Evolutionary conservation across 2,797 vertebrate genomes (phyloP).

Genomic region (Borostomias antarcticus): DNA sequence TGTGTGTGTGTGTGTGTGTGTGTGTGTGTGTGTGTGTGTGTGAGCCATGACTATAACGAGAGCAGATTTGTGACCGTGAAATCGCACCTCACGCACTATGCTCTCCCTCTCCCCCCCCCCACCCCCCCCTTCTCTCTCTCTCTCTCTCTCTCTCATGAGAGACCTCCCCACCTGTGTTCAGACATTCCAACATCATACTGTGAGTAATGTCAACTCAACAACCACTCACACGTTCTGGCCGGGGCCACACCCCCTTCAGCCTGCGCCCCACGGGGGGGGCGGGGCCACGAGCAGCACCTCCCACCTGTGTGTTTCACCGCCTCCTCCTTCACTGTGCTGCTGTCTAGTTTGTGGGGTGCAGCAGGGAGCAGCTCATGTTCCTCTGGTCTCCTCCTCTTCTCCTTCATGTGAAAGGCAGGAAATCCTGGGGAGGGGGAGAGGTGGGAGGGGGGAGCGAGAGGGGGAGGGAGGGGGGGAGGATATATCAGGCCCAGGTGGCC

Average conservation of each 20-base stretch:
- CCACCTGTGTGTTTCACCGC: not conserved
- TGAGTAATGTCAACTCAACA: slow-evolving; percentile 62
- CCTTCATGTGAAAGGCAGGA: slow-evolving; percentile 53
- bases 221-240: slow-evolving; percentile 63
- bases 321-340: not conserved
- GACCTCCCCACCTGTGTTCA: slow-evolving; percentile 38
- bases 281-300: slow-evolving; percentile 11
- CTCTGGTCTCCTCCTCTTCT: slow-evolving; percentile 11
- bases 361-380: too few relatives aligned
- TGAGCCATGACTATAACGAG: not conserved
- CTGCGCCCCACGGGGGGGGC: slow-evolving; percentile 40
- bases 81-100: too few relatives aligned
- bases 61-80: not conserved
- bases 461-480: slow-evolving; percentile 12
- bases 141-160: slow-evolving; percentile 32
- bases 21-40: slow-evolving; percentile 7
- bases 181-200: slow-evolving; percentile 50
- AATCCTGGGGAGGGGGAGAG: slow-evolving; percentile 52
- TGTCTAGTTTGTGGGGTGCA: too few relatives aligned
- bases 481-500: slow-evolving; percentile 53
- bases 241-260: slow-evolving; percentile 61
- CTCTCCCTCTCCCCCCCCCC: too few relatives aligned
- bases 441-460: slow-evolving; percentile 24
- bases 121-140: not conserved
- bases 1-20: slow-evolving; percentile 12